phyloP scores from a whole-genome alignment of 2,888 invertebrate species.

The Galeopsomyia nigrocyanea region DNA sequence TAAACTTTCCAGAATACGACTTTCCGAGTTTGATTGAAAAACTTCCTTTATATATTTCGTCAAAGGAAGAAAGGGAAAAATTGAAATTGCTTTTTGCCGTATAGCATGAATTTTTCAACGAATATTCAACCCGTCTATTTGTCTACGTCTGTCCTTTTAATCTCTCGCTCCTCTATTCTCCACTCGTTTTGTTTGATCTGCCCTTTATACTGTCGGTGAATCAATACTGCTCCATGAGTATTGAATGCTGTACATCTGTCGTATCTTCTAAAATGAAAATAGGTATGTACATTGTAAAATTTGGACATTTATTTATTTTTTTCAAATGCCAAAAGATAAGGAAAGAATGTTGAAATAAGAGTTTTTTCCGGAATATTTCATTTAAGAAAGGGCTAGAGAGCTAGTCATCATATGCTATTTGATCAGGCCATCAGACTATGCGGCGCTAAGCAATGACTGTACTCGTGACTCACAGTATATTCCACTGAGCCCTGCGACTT shows the following conservation, averaged over 20 bases:
- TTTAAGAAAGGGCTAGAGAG: no score
- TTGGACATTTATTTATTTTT: background rate
- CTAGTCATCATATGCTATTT: no score
- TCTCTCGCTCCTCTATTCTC: constrained; percentile 12
- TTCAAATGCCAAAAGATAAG: background rate
- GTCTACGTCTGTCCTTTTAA: constrained; percentile 20
- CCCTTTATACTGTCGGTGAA: constrained; percentile 7
- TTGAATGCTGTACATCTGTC: constrained; percentile 25
- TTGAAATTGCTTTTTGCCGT: no score
- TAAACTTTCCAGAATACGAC: no score
- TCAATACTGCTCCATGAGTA: constrained; percentile 32
- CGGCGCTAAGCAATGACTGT: constrained; percentile 14
- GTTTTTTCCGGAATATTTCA: no score
- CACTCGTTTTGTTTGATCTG: constrained; percentile 33
- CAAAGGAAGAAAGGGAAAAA: no score
- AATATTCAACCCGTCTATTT: background rate
- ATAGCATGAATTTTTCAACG: no score
- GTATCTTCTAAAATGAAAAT: constrained; percentile 1
- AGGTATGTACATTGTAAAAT: constrained; percentile 1
- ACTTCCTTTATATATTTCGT: no score
- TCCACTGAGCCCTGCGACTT: constrained; percentile 7
- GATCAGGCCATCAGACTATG: background rate
- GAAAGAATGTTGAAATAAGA: constrained; percentile 1
- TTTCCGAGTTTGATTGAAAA: no score
- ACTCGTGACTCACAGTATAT: constrained; percentile 29